These are phyloP conservation scores for Antechinus stuartii DNA, from an alignment of 2,113 vertebrate species.

Conservation along the genomic window DNA sequence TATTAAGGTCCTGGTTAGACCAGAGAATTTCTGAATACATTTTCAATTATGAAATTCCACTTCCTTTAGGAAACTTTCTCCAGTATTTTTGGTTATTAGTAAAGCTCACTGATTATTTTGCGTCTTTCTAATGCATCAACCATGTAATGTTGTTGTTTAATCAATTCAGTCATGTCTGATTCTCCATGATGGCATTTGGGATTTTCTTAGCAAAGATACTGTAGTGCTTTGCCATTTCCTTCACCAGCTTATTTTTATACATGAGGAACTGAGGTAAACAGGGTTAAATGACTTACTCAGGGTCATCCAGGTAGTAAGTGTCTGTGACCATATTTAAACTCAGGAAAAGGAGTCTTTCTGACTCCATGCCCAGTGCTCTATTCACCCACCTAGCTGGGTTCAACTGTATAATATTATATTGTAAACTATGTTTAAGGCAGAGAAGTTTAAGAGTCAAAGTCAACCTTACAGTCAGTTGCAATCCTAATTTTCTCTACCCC, in stretches of 20 bases:
- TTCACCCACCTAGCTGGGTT: background rate
- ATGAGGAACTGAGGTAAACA: background rate
- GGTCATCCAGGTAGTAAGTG: background rate
- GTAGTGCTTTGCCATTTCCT: no score
- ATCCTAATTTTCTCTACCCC: background rate
- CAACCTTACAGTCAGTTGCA: background rate
- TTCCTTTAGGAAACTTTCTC: background rate
- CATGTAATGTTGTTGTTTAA: background rate
- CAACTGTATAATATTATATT: background rate
- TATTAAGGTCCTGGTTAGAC: background rate
- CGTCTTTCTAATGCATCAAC: background rate
- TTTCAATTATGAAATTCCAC: background rate
- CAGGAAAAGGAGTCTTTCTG: background rate
- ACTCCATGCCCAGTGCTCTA: background rate
- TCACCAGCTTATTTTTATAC: no score
- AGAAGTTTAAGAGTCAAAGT: background rate
- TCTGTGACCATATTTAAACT: background rate
- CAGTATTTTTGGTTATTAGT: background rate
- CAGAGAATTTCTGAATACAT: background rate
- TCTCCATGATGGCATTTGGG: no score
- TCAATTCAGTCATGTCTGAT: background rate
- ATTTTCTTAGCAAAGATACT: no score
- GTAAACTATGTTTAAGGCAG: background rate
- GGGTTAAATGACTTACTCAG: background rate
- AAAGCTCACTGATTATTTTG: background rate